These are phyloP conservation scores for Aulostomus chinensis DNA, from an alignment of 2,797 vertebrate genomes.

Conservation along the genomic window DNA sequence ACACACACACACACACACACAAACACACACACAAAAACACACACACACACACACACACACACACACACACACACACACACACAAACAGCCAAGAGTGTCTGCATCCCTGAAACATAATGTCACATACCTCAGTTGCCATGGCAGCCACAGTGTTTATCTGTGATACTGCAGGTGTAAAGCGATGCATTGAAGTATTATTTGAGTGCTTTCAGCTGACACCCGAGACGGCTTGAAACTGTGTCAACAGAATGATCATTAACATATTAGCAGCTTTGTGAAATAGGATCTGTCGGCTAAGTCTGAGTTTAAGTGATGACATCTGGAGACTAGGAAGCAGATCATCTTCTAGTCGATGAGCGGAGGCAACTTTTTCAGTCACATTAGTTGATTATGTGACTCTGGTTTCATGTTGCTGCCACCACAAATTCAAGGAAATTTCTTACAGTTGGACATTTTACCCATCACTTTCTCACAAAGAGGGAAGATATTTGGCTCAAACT, in stretches of 20 bases:
- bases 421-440: slow-evolving; percentile 8
- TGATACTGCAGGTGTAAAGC: slow-evolving; percentile 60
- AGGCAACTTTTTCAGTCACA: not conserved
- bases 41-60: too few species aligned
- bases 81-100: slow-evolving; percentile 14
- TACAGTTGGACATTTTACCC: not conserved
- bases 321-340: slow-evolving; percentile 9
- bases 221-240: slow-evolving; percentile 3
- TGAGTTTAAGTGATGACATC: slow-evolving; percentile 20
- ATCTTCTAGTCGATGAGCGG: slow-evolving; percentile 4
- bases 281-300: slow-evolving; percentile 7
- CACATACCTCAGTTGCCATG: slow-evolving; percentile 62
- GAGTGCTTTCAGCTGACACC: slow-evolving; percentile 21
- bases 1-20: too few species aligned
- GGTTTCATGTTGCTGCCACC: slow-evolving; percentile 8
- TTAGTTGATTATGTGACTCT: not conserved
- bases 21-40: too few species aligned
- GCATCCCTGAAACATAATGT: slow-evolving; percentile 42
- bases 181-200: slow-evolving; percentile 24
- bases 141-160: slow-evolving; percentile 47
- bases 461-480: not conserved
- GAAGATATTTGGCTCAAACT: slow-evolving; percentile 16
- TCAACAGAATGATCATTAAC: slow-evolving; percentile 30
- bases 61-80: too few species aligned
- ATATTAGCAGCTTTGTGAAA: slow-evolving; percentile 13